Evolutionary conservation across 2,888 invertebrate genomes (phyloP), one percentile per base, ranked within the genome.

Genomic region (Malthinus flaveolus): DNA sequence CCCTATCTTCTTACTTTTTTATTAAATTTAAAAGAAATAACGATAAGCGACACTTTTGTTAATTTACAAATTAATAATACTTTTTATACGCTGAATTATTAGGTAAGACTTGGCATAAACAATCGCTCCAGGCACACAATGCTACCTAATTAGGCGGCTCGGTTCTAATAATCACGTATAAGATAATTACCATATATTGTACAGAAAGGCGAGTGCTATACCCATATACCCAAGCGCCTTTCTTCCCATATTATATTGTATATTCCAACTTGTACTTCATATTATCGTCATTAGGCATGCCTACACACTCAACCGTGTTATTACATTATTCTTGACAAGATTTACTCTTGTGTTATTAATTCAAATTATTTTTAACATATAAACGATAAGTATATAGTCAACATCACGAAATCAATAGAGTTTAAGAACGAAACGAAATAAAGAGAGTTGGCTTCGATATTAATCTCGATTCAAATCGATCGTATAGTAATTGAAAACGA

Each of bases 151-250:
- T 65, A 65, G 62, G 42, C 56, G 56, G 56, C 56, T 51, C 49
- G 59, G 52, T 59, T 59, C 61, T 59, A 57, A 65, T 63, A 56
- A 59, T 65, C 65, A 63, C 62, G 63, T 60, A 63, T 62, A 59
- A 53, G 45, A 60, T 65, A 63, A 63, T 63, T 63, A 60, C 55
- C 53, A 54, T 56, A 60, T 60, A 65, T 65, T 61, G 63, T 63
- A 57, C 45, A 54, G 49, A 57, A 46, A 57, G 45, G 51, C 51
- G 52, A 60, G 56, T 60, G 55, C 54, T 57, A 54, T 55, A 56
- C 55, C 23, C 23, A 23, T 23, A 23, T 23, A 23, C 2, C 23
- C 56, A 32, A 60, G 56, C 49, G 48, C 50, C 33, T 50, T 51
- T 56, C 59, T 52, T 56, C 56, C 23, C 49, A 53, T 53, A 53